These are phyloP conservation scores for Cylloceria caligata DNA, from an alignment of 2,888 invertebrate genomes.

Conservation along the genomic window DNA sequence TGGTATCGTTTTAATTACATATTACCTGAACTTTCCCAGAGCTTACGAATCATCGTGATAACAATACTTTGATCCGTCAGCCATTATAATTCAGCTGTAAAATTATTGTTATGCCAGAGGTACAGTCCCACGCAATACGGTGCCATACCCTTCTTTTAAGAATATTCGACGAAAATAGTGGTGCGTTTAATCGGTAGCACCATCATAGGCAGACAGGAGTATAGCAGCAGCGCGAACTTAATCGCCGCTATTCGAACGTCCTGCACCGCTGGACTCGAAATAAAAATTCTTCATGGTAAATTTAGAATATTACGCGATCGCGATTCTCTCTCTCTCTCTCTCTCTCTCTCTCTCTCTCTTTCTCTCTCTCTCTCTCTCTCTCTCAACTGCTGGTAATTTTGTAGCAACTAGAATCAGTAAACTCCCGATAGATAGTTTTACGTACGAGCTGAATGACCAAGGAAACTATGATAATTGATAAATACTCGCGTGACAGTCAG, in stretches of 20 bases:
- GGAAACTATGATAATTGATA: constrained; percentile 65
- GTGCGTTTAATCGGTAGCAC: constrained; percentile 15
- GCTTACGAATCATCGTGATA: constrained; percentile 65
- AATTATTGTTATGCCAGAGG: constrained; percentile 51
- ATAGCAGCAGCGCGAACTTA: constrained; percentile 49
- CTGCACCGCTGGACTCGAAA: constrained; percentile 48
- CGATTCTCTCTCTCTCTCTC: constrained; percentile 38
- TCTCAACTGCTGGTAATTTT: constrained; percentile 51
- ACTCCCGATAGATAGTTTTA: constrained; percentile 36
- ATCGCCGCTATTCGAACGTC: constrained; percentile 66
- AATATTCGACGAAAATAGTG: constrained; percentile 29
- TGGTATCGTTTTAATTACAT: constrained; percentile 60
- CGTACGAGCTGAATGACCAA: constrained; percentile 20
- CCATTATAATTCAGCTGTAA: constrained; percentile 55
- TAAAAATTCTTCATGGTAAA: constrained; percentile 66
- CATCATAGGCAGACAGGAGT: constrained; percentile 43
- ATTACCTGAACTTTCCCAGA: constrained; percentile 38
- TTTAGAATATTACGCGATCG: constrained; percentile 68
- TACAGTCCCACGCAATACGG: constrained; percentile 10
- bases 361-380: constrained; percentile 42
- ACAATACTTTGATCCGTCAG: constrained; percentile 61
- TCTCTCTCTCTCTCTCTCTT: constrained; percentile 43
- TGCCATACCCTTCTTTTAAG: constrained; percentile 58
- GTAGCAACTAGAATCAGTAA: constrained; percentile 40
- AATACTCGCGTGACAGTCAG: constrained; percentile 64